phyloP scores from a whole-genome alignment of 1,140 invertebrate species.

The Halictus rubicundus region DNA sequence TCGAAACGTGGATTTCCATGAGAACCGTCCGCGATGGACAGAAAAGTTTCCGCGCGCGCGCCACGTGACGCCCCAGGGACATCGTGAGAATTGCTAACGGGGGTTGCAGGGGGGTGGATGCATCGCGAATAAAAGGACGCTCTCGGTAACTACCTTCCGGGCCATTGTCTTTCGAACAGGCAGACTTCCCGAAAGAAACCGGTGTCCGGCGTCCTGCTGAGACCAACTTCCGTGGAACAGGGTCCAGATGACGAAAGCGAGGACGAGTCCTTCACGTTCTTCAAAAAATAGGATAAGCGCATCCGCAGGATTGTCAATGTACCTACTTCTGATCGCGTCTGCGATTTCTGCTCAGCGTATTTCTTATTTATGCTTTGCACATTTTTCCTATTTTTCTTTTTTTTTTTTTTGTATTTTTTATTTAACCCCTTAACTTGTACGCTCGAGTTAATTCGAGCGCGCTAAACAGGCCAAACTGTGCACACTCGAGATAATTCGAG shows the following conservation, averaged over 20 bases:
- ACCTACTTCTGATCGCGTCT: too few species aligned
- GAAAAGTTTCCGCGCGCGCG: not conserved
- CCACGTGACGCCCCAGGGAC: not conserved
- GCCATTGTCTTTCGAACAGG: not conserved
- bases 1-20: not conserved
- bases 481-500: too few species aligned
- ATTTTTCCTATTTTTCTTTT: too few species aligned
- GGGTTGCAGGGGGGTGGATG: not conserved
- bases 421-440: too few species aligned
- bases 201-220: not conserved
- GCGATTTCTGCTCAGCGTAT: too few species aligned
- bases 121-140: not conserved
- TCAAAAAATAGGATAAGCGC: too few species aligned
- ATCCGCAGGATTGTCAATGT: too few species aligned
- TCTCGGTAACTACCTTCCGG: not conserved
- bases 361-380: too few species aligned
- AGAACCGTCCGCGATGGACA: not conserved
- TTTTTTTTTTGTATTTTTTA: too few species aligned
- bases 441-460: too few species aligned
- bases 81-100: not conserved
- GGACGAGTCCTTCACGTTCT: too few species aligned
- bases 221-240: not conserved
- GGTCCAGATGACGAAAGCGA: not conserved
- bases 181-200: not conserved
- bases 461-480: too few species aligned